These are phyloP conservation scores for Mycalesis mineus DNA, from an alignment of 2,888 invertebrate genomes.

Conservation along the genomic window DNA sequence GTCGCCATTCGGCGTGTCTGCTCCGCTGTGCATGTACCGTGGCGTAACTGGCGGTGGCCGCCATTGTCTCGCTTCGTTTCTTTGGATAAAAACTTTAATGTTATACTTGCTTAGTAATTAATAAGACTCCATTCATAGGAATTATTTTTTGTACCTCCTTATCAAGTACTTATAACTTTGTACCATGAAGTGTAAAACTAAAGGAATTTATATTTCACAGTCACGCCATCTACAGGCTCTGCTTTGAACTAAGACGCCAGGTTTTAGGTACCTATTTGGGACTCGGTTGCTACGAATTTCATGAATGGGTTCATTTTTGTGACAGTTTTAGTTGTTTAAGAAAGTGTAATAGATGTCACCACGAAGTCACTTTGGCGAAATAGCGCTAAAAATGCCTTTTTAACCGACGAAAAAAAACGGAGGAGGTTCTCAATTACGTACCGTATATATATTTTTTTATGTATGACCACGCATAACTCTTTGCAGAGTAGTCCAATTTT, in stretches of 20 bases:
- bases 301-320: too few species aligned
- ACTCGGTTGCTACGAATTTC: too few species aligned
- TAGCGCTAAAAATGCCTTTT: too few species aligned
- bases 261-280: too few species aligned
- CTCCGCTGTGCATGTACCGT: conserved; percentile 38
- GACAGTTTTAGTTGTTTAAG: neutral
- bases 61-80: conserved; percentile 64
- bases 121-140: neutral
- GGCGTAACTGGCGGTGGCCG: conserved; percentile 48
- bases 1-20: conserved; percentile 41
- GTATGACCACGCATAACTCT: too few species aligned
- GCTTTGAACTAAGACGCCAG: neutral
- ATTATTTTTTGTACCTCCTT: neutral
- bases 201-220: neutral
- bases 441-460: too few species aligned
- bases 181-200: neutral
- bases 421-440: too few species aligned
- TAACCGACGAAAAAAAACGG: too few species aligned
- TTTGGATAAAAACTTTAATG: conserved; percentile 34
- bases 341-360: neutral
- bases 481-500: too few species aligned
- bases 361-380: neutral
- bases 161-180: neutral
- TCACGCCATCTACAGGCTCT: conserved; percentile 21
- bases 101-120: neutral